Evolutionary conservation across 2,888 invertebrate species (phyloP).

Genomic region (Electrophaes corylata): DNA sequence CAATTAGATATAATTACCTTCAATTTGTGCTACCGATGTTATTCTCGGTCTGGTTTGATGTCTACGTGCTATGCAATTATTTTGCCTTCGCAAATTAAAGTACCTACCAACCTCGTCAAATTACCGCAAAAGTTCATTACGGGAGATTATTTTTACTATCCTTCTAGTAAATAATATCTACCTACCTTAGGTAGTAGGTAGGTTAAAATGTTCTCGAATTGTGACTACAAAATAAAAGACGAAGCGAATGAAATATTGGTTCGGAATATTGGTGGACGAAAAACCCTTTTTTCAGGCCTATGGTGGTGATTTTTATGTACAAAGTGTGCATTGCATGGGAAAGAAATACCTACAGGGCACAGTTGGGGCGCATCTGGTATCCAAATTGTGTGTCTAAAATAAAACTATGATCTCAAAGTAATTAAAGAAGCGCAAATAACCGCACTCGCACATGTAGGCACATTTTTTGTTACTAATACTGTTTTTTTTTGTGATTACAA

Average conservation of each 20-base stretch:
- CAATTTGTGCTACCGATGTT: conserved; percentile 79
- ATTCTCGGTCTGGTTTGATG: conserved; percentile 68
- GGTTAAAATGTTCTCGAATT: neutral
- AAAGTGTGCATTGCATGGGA: neutral
- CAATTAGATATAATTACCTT: conserved; percentile 82
- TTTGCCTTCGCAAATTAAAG: conserved; percentile 67
- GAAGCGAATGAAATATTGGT: neutral
- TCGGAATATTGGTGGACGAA: neutral
- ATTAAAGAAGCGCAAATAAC: conserved; percentile 58
- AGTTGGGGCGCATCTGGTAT: conserved; percentile 54
- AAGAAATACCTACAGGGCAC: neutral
- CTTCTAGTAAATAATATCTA: conserved; percentile 3
- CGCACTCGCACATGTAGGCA: conserved; percentile 57
- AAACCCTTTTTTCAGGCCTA: neutral
- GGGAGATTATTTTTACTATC: conserved; percentile 38
- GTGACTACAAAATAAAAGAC: neutral
- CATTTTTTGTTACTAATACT: conserved; percentile 47
- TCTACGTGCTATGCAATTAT: conserved; percentile 69
- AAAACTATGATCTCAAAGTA: conserved; percentile 63
- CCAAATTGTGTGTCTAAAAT: conserved; percentile 55
- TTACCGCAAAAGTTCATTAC: conserved; percentile 56
- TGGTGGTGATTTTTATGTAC: no score
- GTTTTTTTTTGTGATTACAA: conserved; percentile 75
- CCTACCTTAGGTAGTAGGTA: no score
- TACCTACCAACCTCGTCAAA: conserved; percentile 44